Base-by-base conservation (phyloP, 2,888 invertebrate species). In the Caenorhabditis panamensis region DNA sequence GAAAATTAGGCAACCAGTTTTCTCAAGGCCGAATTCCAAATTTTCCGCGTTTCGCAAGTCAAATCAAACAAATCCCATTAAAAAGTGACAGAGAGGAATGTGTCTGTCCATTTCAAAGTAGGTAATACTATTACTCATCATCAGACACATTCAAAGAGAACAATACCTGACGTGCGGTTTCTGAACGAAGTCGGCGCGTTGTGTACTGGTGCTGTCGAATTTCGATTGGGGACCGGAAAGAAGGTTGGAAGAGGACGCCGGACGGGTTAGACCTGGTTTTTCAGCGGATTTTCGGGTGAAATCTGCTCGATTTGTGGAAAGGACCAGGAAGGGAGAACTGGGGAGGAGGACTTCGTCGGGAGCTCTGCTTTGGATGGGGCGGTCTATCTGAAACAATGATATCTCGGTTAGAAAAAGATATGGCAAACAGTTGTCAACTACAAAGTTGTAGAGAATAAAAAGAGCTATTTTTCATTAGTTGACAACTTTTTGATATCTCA, bases 301-400 rank as follows among this genome's bases (percentile, higher is more conserved):
- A 37, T 78, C 79, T 1, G 68, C 79, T 58, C 67, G 56, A 64
- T 75, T 72, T 0, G 79, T 81, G 2, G 81, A 77, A 0, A 72
- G 28, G n/a, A 71, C 69, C n/a, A 64, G 53, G 59, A 83, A 79
- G 9, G 71, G 73, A 18, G 13, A 13, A 11, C 82, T 66, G 6
- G 53, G 59, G 6, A 68, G 24, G 2, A 47, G 58, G 13, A 51
- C 59, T 11, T 72, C 72, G 44, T 76, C 63, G 13, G 37, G 56
- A 8, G 61, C 61, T 49, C 54, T 53, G 62, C 61, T 37, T 3
- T 66, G 66, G 9, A 49, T 3, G n/a, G 66, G 56, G 2, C 62
- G 63, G 11, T 51, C 47, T 22, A 58, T 66, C 73, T 67, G 37
- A 11, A 26, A 53, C 47, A 31, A 9, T 6, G 4, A 31, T 31